phyloP scores from a whole-genome alignment of 2,113 vertebrate genomes.

The Phocoena phocoena region DNA sequence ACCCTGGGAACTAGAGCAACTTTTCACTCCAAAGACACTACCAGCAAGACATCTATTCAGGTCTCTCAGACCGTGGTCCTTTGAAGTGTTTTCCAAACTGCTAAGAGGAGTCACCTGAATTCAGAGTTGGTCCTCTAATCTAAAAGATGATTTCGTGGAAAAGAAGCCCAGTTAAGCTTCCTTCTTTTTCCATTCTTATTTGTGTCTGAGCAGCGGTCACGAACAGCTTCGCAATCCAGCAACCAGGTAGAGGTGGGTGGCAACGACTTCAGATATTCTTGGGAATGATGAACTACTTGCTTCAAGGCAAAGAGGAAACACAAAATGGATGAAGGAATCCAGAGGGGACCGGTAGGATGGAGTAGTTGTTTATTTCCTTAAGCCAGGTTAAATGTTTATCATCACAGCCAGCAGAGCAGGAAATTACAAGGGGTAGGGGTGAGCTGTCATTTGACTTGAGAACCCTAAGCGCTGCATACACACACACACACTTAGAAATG shows the following conservation, averaged over 20 bases:
- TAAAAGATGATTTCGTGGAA: constrained; percentile 1
- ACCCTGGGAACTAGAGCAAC: not conserved
- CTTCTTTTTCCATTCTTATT: not conserved
- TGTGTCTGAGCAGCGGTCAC: not conserved
- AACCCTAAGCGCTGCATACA: constrained; percentile 16
- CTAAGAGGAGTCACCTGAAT: not conserved
- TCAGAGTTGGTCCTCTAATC: not conserved
- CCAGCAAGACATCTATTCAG: not conserved
- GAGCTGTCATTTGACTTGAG: not conserved
- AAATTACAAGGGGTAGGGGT: not conserved
- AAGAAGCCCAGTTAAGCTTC: not conserved
- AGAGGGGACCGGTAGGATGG: not conserved
- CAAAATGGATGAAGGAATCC: not conserved
- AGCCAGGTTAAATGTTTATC: constrained; percentile 57
- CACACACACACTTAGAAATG: constrained; percentile 48
- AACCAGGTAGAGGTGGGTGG: not conserved
- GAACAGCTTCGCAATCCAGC: not conserved
- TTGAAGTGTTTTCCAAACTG: constrained; percentile 1
- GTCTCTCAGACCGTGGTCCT: not conserved
- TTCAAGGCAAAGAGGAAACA: constrained; percentile 4
- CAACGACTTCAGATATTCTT: not conserved
- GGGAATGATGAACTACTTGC: not conserved
- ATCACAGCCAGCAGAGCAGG: not conserved
- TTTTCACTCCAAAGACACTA: not conserved
- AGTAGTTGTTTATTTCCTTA: not conserved